These are phyloP conservation scores for Archocentrus centrarchus DNA, from an alignment of 2,113 vertebrate genomes.

Conservation along the genomic window DNA sequence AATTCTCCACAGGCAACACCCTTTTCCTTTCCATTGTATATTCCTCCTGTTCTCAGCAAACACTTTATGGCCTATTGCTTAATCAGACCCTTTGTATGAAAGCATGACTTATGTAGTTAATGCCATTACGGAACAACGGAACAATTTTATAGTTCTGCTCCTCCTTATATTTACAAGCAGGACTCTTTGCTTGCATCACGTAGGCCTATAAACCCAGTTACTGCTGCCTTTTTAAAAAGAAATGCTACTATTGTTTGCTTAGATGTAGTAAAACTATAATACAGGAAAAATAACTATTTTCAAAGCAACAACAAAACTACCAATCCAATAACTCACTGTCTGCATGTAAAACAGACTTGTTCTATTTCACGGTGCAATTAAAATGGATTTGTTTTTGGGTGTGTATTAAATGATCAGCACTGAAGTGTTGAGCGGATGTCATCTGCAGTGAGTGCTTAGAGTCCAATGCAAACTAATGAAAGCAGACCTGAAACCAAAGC, in stretches of 20 bases:
- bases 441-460: not conserved
- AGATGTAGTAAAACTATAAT: no score
- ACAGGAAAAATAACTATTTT: not conserved
- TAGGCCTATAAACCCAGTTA: not conserved
- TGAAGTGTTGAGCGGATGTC: not conserved
- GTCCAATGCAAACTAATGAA: not conserved
- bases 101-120: not conserved
- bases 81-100: constrained; percentile 37
- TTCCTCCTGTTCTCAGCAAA: constrained; percentile 53
- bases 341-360: not conserved
- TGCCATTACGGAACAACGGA: not conserved
- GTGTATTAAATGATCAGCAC: not conserved
- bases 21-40: constrained; percentile 72
- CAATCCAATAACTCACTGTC: not conserved
- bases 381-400: not conserved
- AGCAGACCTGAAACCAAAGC: not conserved
- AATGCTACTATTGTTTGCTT: not conserved
- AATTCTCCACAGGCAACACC: constrained; percentile 52
- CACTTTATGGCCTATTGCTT: constrained; percentile 29
- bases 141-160: not conserved
- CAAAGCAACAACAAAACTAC: not conserved
- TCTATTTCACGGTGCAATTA: not conserved
- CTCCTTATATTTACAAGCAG: constrained; percentile 12
- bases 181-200: not conserved
- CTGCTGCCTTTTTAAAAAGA: not conserved